Evolutionary conservation across 2,888 invertebrate species (phyloP).

Genomic region (Diaprepes abbreviatus): DNA sequence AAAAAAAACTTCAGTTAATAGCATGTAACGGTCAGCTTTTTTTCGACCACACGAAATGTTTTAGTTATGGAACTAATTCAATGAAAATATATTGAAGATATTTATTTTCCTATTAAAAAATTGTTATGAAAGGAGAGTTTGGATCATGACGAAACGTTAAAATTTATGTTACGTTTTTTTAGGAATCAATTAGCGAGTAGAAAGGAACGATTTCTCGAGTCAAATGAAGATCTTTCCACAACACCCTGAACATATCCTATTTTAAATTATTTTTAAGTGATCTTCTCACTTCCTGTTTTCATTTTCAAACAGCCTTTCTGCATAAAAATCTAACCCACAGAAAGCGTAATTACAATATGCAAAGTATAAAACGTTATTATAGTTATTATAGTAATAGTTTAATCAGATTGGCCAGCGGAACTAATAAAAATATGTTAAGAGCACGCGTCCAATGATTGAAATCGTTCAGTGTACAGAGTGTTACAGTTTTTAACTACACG

Average conservation of each 20-base stretch:
- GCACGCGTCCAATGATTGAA: conserved; percentile 2
- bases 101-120: conserved; percentile 2
- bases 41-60: not conserved
- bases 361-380: not conserved
- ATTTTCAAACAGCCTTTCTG: conserved; percentile 6
- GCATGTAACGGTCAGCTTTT: not conserved
- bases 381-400: not conserved
- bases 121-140: not conserved
- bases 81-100: not conserved
- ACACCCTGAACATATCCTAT: no score
- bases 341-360: not conserved
- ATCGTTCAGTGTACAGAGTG: not conserved
- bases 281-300: no score
- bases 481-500: not conserved
- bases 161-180: not conserved
- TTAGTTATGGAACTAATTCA: not conserved
- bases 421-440: not conserved
- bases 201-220: not conserved
- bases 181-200: not conserved
- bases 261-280: no score
- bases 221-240: no score
- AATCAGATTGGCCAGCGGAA: conserved; percentile 2
- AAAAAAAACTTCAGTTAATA: not conserved
- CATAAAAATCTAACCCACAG: not conserved
- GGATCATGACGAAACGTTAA: not conserved